These are phyloP conservation scores for Dendrocopos noguchii DNA, from an alignment of 2,113 vertebrate species.

Conservation along the genomic window DNA sequence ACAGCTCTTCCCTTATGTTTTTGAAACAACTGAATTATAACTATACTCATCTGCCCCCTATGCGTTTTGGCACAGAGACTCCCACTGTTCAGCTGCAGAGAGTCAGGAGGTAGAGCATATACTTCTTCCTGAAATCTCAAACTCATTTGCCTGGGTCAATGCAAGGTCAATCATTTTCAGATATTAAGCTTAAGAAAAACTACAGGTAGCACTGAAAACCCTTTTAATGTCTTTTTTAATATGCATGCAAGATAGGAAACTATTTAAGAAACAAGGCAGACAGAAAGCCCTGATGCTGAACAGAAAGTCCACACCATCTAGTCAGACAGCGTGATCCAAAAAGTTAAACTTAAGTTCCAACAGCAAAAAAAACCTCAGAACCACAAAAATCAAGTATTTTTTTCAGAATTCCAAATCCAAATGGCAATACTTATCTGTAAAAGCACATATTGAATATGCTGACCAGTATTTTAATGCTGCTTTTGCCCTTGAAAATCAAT, in stretches of 20 bases:
- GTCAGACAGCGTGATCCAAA: neutral
- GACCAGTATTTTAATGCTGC: neutral
- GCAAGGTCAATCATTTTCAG: neutral
- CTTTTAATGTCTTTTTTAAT: neutral
- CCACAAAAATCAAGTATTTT: neutral
- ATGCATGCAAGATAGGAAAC: neutral
- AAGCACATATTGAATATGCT: neutral
- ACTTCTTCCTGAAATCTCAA: neutral
- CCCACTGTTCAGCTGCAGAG: neutral
- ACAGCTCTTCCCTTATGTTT: neutral
- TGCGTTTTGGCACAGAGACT: neutral
- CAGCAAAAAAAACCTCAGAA: neutral
- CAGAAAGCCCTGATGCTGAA: neutral
- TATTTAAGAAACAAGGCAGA: neutral
- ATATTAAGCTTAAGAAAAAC: neutral
- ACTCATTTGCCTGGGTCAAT: neutral
- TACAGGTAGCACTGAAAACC: neutral
- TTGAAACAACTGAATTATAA: neutral
- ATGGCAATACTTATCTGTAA: neutral
- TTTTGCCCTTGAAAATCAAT: neutral
- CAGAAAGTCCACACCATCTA: neutral
- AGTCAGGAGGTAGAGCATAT: neutral
- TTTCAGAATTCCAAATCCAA: neutral
- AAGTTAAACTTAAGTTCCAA: neutral
- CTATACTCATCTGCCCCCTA: neutral